These are phyloP conservation scores for Aphaenogaster rudis DNA, from an alignment of 1,140 invertebrate species.

Conservation along the genomic window DNA sequence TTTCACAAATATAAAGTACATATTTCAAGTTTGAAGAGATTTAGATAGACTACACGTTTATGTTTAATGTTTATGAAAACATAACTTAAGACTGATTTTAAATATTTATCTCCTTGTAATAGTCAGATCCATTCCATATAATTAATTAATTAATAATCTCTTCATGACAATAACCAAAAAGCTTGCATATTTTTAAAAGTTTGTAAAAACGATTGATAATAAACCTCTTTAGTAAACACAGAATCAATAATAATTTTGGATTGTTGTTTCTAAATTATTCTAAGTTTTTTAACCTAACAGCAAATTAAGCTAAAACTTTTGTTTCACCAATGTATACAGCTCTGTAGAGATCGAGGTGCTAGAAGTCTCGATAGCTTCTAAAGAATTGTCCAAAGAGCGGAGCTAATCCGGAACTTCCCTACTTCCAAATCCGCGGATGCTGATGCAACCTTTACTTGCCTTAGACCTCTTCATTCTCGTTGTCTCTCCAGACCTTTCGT, in stretches of 20 bases:
- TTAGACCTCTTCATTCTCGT: background rate
- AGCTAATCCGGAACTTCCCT: conserved; percentile 69
- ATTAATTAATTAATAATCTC: background rate
- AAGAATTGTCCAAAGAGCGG: conserved; percentile 70
- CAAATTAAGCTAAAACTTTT: background rate
- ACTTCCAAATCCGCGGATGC: conserved; percentile 37
- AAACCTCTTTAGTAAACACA: background rate
- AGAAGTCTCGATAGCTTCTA: conserved; percentile 60
- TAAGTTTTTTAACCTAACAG: background rate
- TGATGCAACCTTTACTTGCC: conserved; percentile 27
- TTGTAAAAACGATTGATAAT: background rate
- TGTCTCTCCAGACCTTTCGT: conserved; percentile 4
- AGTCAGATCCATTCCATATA: background rate
- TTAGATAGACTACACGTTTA: conserved; percentile 2
- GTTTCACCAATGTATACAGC: background rate
- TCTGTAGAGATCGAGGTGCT: background rate
- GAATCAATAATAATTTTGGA: background rate
- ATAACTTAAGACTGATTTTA: background rate
- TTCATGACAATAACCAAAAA: background rate
- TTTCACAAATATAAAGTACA: conserved; percentile 20
- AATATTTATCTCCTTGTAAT: background rate
- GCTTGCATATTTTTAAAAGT: background rate
- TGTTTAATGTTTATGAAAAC: background rate
- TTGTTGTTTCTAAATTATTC: background rate
- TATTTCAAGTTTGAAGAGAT: background rate